These are phyloP conservation scores for Hiodon alosoides DNA, from an alignment of 2,113 vertebrate genomes.

Conservation along the genomic window DNA sequence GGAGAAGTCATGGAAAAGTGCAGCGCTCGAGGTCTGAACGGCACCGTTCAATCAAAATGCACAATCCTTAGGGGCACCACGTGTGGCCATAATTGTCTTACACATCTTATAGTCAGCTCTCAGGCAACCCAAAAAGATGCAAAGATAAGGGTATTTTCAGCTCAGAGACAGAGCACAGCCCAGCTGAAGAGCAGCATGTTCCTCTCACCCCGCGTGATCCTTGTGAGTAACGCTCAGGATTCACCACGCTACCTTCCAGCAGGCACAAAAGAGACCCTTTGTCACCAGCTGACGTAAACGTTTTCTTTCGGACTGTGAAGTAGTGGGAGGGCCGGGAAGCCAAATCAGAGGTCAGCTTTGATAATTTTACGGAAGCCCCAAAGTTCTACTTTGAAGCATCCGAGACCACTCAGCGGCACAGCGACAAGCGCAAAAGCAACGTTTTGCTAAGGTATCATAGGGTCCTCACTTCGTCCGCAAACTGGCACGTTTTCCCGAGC, in stretches of 20 bases:
- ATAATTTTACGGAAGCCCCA: not conserved
- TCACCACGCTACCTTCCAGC: not conserved
- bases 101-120: too few relatives aligned
- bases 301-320: conserved; percentile 4
- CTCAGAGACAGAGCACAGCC: too few relatives aligned
- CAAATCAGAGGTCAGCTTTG: not conserved
- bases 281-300: conserved; percentile 11
- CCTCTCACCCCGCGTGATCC: not conserved
- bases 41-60: too few relatives aligned
- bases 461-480: not conserved
- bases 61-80: too few relatives aligned
- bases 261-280: conserved; percentile 13
- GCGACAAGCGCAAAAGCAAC: not conserved
- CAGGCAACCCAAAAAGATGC: too few relatives aligned
- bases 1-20: too few relatives aligned
- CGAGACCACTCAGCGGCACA: not conserved
- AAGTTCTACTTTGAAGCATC: not conserved
- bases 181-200: too few relatives aligned
- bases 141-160: too few relatives aligned
- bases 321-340: not conserved
- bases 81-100: too few relatives aligned
- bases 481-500: too few relatives aligned
- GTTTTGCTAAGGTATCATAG: not conserved
- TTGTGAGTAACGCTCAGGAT: not conserved
- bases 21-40: too few relatives aligned